Evolutionary conservation across 53 echinoderm and acorn worm genomes (phyloP).

Genomic region (Temnopleurus reevesii): DNA sequence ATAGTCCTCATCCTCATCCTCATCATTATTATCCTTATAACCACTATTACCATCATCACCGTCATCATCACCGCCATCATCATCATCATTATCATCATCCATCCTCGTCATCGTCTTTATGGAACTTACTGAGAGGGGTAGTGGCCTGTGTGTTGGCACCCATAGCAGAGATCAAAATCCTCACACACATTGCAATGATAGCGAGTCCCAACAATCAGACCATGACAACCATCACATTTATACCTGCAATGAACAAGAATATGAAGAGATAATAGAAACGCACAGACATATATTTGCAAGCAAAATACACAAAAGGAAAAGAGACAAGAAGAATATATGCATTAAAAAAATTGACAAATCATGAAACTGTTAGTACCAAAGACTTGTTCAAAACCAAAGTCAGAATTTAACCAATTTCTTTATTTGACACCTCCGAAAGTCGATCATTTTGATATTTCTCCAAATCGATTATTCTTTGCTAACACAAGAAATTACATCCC

Average conservation of each 20-base stretch:
- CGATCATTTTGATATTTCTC: no score
- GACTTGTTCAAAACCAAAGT: no score
- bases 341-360: no score
- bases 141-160: constrained; percentile 75
- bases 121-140: constrained; percentile 73
- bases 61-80: constrained; percentile 38
- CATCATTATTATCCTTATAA: not conserved
- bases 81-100: not conserved
- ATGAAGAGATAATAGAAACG: not conserved
- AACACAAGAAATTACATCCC: no score
- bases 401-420: no score
- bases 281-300: no score
- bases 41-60: constrained; percentile 34
- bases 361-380: no score
- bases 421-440: no score
- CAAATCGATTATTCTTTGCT: no score
- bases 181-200: constrained; percentile 93
- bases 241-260: constrained; percentile 64
- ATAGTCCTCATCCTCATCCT: not conserved
- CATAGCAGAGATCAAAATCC: constrained; percentile 95
- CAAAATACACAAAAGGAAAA: not conserved
- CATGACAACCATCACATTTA: constrained; percentile 94
- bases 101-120: not conserved
- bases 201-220: constrained; percentile 93
- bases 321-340: not conserved